Percentiles rank a stretch among this genome's conserved stretches.
These are phyloP conservation scores for Penaeus vannamei DNA, from an alignment of 1,140 invertebrate genomes.

Conservation along the genomic window DNA sequence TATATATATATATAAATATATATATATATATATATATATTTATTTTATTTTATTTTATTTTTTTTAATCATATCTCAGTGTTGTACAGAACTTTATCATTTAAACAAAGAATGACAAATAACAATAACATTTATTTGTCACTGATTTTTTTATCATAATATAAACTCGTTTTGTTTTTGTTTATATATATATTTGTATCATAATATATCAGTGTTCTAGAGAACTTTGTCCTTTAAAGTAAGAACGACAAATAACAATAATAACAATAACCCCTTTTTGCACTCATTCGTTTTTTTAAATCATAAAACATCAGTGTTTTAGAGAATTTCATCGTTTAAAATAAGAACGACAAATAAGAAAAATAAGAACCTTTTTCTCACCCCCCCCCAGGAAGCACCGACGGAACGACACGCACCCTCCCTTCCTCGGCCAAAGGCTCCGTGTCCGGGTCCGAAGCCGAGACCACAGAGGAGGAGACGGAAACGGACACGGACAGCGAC, in stretches of 20 bases:
- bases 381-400: conserved; percentile 52
- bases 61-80: conserved; percentile 22
- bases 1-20: conserved; percentile 1
- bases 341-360: neutral
- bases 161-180: neutral
- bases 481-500: conserved; percentile 66
- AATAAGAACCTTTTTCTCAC: neutral
- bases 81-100: neutral
- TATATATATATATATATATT: conserved; percentile 36
- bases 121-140: neutral
- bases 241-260: too few relatives aligned
- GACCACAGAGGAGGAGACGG: conserved; percentile 64
- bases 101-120: neutral
- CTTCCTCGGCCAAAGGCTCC: conserved; percentile 55
- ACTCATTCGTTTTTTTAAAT: too few relatives aligned
- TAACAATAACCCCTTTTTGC: too few relatives aligned
- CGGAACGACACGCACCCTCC: conserved; percentile 45
- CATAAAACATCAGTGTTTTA: too few relatives aligned
- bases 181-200: too few relatives aligned
- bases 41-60: conserved; percentile 37
- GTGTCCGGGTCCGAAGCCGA: conserved; percentile 56
- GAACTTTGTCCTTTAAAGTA: too few relatives aligned
- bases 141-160: too few relatives aligned
- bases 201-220: too few relatives aligned
- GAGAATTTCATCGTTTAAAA: too few relatives aligned